Conservation (phyloP, 2,113 vertebrate species). For the Bos indicus region DNA sequence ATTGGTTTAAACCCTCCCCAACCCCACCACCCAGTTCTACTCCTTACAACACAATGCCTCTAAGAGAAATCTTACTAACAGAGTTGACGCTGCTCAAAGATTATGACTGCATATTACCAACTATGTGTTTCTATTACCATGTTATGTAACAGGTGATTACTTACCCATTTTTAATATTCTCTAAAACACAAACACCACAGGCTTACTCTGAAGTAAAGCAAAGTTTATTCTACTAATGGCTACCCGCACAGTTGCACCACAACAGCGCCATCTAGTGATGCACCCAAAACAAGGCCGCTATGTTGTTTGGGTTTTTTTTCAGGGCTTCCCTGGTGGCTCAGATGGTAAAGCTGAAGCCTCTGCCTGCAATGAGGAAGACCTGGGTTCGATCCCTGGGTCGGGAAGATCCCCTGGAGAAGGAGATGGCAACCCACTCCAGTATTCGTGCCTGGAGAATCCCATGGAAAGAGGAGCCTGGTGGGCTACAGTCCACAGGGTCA, state of each 20-base stretch:
- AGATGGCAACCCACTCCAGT: background rate
- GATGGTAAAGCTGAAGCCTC: background rate
- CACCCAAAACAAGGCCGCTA: background rate
- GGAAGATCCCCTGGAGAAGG: background rate
- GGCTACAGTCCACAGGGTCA: background rate
- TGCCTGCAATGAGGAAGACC: background rate
- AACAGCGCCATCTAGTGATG: constrained; percentile 60
- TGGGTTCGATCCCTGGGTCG: background rate
- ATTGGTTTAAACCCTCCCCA: background rate
- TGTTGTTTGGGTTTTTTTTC: background rate
- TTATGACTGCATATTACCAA: background rate
- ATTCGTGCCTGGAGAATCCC: background rate
- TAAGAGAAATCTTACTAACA: background rate
- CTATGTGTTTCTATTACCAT: background rate
- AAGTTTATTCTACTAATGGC: background rate
- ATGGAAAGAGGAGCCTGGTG: background rate
- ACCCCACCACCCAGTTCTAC: background rate
- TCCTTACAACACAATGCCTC: background rate
- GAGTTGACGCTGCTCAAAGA: background rate
- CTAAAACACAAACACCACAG: background rate
- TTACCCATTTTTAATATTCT: background rate
- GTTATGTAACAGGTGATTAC: background rate
- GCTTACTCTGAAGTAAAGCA: constrained; percentile 9
- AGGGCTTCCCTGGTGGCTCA: background rate
- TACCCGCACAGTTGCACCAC: background rate